phyloP scores from a whole-genome alignment of 2,888 invertebrate species.

The Cerceris rybyensis region DNA sequence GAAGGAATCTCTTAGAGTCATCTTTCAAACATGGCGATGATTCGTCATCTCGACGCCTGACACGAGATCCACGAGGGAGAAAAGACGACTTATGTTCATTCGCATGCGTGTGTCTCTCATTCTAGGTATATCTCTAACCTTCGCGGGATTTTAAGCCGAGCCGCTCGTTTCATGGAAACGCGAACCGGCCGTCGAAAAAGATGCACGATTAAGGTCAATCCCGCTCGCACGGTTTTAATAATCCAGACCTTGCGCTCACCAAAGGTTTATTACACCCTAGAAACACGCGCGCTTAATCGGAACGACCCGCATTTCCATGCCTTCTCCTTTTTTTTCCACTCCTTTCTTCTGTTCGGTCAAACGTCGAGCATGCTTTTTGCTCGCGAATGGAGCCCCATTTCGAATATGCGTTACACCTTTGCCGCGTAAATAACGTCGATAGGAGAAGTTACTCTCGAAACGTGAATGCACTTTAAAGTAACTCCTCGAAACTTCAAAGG shows the following conservation, averaged over 20 bases:
- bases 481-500: conserved; percentile 31
- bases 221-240: conserved; percentile 54
- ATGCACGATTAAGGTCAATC: conserved; percentile 51
- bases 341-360: neutral
- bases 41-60: no score
- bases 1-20: no score
- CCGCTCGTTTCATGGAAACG: conserved; percentile 31
- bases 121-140: neutral
- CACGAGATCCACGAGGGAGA: no score
- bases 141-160: neutral
- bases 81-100: no score
- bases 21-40: no score
- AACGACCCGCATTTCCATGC: conserved; percentile 50
- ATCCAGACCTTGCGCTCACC: conserved; percentile 49
- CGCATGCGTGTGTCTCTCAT: neutral
- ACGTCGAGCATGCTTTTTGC: conserved; percentile 21
- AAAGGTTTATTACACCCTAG: conserved; percentile 51
- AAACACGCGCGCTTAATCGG: conserved; percentile 37
- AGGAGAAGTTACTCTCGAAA: conserved; percentile 24
- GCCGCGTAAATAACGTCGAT: conserved; percentile 40
- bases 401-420: conserved; percentile 4
- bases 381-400: conserved; percentile 26
- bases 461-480: conserved; percentile 22
- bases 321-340: conserved; percentile 15
- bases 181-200: conserved; percentile 41